Evolutionary conservation across 2,797 vertebrate species (phyloP), one percentile per base, ranked within the genome.

Genomic region (Mus caroli): DNA sequence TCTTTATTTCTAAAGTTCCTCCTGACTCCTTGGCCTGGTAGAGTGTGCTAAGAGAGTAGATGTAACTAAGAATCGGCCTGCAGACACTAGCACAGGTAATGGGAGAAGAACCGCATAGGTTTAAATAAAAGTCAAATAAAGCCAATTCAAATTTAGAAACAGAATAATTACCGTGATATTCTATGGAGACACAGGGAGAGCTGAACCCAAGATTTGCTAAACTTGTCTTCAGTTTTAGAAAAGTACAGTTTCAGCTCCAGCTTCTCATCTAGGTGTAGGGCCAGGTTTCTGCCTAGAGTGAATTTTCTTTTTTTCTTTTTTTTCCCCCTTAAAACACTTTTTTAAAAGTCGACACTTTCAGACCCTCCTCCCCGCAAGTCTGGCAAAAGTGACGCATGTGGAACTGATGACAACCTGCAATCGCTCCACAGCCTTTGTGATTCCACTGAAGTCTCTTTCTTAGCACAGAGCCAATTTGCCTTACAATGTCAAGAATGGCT

Each of bases 151-250:
- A 95, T 94, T 97, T 97, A 97, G 96, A 96, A 97, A 82, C 88
- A 88, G 96, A 97, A 69, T 96, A 97, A 97, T 98, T 94, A 95
- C 46, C 92, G 83, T 93, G 96, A 96, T 91, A 94, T 62, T 97
- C 90, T 94, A 26, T 90, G 75, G 92, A 94, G 92, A 92, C 95
- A 97, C 84, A 96, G 84, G 90, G 93, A 88, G 94, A 91, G 54
- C 31, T 56, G 84, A 91, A 0, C 58, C 79, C 80, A 80, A 67
- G 52, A n/a, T 84, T 94, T 97, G 88, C 54, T 85, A 31, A 62
- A 22, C 67, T 91, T 40, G 40, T 90, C 97, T 80, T 94, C 46
- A 93, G 24, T 75, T 95, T 98, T 73, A 86, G 52, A 89, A 98
- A 69, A 86, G 89, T 62, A 92, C 34, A 94, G 94, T 71, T 10